Evolutionary conservation across 2,888 invertebrate genomes (phyloP).

Genomic region (Sinohyriopsis cumingii): DNA sequence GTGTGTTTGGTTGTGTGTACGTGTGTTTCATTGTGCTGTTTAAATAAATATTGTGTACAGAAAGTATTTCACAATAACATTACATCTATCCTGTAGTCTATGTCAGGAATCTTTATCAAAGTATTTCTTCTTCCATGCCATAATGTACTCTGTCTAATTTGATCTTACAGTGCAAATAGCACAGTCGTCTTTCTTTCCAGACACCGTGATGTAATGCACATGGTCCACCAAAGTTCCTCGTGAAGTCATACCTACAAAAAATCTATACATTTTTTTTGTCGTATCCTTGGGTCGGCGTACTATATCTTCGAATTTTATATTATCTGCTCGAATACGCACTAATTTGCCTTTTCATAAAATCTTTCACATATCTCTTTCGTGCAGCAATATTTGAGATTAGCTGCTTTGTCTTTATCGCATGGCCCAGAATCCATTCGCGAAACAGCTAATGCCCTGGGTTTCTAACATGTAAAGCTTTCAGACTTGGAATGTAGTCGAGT

Average conservation of each 20-base stretch:
- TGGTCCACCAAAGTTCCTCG: neutral
- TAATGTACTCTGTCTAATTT: slow-evolving; percentile 1
- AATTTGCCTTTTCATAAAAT: neutral
- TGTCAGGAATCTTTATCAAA: neutral
- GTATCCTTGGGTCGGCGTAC: neutral
- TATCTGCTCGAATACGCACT: neutral
- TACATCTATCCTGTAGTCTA: slow-evolving; percentile 1
- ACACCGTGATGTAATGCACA: slow-evolving; percentile 2
- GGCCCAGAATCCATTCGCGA: too few relatives aligned
- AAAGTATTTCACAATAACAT: slow-evolving; percentile 1
- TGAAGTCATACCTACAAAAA: slow-evolving; percentile 5
- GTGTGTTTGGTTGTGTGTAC: too few relatives aligned
- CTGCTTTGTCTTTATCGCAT: too few relatives aligned
- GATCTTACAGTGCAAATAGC: slow-evolving; percentile 1
- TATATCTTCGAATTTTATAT: slow-evolving; percentile 1
- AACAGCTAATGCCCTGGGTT: neutral
- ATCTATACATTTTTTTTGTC: slow-evolving; percentile 3
- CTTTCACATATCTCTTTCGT: neutral
- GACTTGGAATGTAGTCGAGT: neutral
- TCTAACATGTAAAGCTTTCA: slow-evolving; percentile 4
- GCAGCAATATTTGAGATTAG: neutral
- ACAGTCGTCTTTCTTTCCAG: slow-evolving; percentile 4
- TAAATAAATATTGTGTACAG: neutral
- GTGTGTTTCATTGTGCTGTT: too few relatives aligned
- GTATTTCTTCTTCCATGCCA: neutral